These are phyloP conservation scores for Rousettus leschenaultii DNA, from an alignment of 2,113 vertebrate species.

Conservation along the genomic window DNA sequence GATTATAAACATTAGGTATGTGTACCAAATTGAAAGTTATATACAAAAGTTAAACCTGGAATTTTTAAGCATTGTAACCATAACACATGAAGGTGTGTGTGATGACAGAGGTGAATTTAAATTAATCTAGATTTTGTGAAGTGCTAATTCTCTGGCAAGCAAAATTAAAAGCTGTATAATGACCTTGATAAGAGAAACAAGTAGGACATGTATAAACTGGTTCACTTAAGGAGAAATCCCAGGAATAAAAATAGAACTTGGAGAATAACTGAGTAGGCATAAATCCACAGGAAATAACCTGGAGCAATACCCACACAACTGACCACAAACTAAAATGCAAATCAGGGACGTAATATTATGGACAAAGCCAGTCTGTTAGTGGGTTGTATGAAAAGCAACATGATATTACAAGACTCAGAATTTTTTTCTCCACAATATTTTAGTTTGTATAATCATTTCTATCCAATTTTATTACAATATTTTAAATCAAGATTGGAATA, in stretches of 20 bases:
- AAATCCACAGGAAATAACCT: neutral
- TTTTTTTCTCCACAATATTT: neutral
- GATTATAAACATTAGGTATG: neutral
- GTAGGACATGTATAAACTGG: neutral
- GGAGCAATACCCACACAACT: rapidly evolving
- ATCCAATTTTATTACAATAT: neutral
- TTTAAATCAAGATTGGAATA: neutral
- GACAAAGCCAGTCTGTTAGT: neutral
- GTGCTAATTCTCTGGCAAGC: neutral
- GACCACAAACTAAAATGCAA: neutral
- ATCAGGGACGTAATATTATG: neutral
- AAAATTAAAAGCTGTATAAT: neutral
- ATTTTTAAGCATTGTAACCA: neutral
- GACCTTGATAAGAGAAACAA: neutral
- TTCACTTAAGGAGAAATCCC: neutral
- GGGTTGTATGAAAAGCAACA: neutral
- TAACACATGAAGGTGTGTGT: neutral
- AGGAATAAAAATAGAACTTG: neutral
- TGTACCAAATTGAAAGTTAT: neutral
- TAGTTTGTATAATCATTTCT: neutral
- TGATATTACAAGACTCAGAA: neutral
- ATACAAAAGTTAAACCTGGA: neutral
- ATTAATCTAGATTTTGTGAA: neutral
- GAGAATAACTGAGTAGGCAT: neutral
- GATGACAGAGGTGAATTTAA: neutral